phyloP scores from a whole-genome alignment of 1,140 invertebrate genomes.

The Drosophila sechellia region DNA sequence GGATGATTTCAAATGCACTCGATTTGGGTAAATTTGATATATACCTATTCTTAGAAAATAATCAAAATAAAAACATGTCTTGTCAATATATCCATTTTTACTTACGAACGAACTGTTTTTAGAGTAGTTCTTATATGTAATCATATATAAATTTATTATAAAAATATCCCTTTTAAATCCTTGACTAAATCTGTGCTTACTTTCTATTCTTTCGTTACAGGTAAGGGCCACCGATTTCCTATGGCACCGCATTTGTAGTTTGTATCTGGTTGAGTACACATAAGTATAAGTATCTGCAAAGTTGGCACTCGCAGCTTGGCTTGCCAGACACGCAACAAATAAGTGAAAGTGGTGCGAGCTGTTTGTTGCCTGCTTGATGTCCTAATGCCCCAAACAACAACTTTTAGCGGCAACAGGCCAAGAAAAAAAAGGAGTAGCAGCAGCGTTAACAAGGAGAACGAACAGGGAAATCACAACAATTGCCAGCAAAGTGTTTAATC shows the following conservation, averaged over 20 bases:
- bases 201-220: constrained; percentile 47
- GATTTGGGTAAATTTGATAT: neutral
- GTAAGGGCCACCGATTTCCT: constrained; percentile 52
- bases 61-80: no score
- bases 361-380: constrained; percentile 36
- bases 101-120: neutral
- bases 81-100: no score
- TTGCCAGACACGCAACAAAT: constrained; percentile 62
- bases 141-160: neutral
- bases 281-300: constrained; percentile 11
- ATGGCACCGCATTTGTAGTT: constrained; percentile 14
- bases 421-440: constrained; percentile 25
- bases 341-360: constrained; percentile 62
- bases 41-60: neutral
- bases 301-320: constrained; percentile 19
- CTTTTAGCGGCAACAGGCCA: constrained; percentile 18
- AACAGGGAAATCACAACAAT: constrained; percentile 64
- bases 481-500: constrained; percentile 55
- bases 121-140: neutral
- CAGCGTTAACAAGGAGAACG: constrained; percentile 34
- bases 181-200: constrained; percentile 15
- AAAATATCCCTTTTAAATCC: neutral
- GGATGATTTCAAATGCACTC: constrained; percentile 4
- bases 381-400: constrained; percentile 63
- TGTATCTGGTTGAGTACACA: constrained; percentile 20